Conservation (phyloP, 2,888 invertebrate species). For the Polyommatus iphigenia region DNA sequence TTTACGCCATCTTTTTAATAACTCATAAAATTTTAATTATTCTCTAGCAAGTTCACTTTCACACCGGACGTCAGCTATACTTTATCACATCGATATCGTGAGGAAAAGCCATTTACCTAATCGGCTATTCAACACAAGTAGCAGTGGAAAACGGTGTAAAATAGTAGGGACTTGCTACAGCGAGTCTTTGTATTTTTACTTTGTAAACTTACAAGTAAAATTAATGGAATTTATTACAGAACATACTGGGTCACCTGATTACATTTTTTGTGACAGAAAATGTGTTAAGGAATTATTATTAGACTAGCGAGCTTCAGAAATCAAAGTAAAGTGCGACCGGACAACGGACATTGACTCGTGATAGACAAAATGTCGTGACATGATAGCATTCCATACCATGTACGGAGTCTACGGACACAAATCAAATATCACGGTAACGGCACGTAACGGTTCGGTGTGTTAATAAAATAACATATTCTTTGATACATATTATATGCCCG, state of each 20-base stretch:
- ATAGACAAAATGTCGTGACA: too few species aligned
- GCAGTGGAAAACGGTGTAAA: slow-evolving; percentile 15
- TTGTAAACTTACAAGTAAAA: neutral
- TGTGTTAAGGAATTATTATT: too few species aligned
- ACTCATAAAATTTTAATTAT: slow-evolving; percentile 1
- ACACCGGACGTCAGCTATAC: slow-evolving; percentile 3
- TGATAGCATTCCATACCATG: too few species aligned
- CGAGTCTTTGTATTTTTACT: neutral
- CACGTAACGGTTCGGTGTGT: too few species aligned
- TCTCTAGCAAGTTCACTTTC: neutral
- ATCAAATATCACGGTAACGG: too few species aligned
- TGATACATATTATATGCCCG: too few species aligned
- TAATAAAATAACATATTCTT: too few species aligned
- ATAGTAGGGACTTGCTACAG: neutral
- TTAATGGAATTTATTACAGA: neutral
- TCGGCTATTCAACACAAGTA: slow-evolving; percentile 7
- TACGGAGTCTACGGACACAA: too few species aligned
- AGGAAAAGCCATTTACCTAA: slow-evolving; percentile 13
- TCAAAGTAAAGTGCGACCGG: too few species aligned
- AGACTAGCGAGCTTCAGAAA: too few species aligned
- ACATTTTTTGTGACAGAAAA: neutral
- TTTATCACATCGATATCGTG: slow-evolving; percentile 5
- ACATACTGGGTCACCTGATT: neutral
- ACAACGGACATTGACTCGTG: too few species aligned
- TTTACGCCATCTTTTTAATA: neutral